phyloP scores from a whole-genome alignment of 2,113 vertebrate species.

The Gobius niger region DNA sequence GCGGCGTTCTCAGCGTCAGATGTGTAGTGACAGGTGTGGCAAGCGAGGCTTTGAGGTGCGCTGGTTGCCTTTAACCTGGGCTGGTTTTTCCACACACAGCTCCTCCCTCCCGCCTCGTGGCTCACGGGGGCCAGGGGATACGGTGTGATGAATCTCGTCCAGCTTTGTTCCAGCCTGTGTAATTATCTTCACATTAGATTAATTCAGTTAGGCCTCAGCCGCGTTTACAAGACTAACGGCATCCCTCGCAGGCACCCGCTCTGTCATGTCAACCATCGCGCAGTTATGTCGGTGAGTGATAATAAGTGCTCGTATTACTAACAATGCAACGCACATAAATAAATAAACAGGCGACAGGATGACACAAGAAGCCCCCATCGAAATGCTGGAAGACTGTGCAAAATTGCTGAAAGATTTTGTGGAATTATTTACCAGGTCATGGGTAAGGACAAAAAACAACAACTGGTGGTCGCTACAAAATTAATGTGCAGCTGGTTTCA shows the following conservation, averaged over 20 bases:
- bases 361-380: not conserved
- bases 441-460: no score
- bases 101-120: conserved; percentile 27
- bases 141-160: conserved; percentile 71
- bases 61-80: conserved; percentile 50
- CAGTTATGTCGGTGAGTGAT: conserved; percentile 68
- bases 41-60: conserved; percentile 37
- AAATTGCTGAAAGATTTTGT: no score
- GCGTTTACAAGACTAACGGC: conserved; percentile 69
- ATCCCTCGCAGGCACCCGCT: conserved; percentile 70
- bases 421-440: no score
- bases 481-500: no score
- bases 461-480: no score
- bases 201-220: conserved; percentile 72
- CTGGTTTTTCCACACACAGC: conserved; percentile 20
- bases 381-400: no score
- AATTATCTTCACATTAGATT: conserved; percentile 81
- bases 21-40: conserved; percentile 52
- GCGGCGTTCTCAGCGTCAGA: conserved; percentile 38
- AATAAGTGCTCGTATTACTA: conserved; percentile 63
- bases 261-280: conserved; percentile 75
- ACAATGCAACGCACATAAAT: conserved; percentile 37
- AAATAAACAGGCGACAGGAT: conserved; percentile 42
- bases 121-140: conserved; percentile 31
- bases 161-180: conserved; percentile 66